phyloP scores from a whole-genome alignment of 2,113 vertebrate genomes.

The Malurus alboscapulatus region DNA sequence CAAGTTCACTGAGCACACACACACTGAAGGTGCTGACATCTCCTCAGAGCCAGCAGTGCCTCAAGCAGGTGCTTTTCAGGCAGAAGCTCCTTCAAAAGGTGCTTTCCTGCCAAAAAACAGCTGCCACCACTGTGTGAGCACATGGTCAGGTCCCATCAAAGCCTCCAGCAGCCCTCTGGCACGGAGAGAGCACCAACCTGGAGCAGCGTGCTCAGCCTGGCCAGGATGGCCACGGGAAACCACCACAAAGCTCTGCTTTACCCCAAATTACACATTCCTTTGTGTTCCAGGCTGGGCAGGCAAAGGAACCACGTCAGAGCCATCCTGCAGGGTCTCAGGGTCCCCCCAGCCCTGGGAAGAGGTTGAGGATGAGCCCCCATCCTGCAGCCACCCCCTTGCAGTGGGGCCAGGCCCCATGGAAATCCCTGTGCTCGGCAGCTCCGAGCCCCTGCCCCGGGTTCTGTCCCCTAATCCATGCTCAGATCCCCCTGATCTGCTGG shows the following conservation, averaged over 20 bases:
- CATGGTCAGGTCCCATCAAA: neutral
- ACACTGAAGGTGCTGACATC: neutral
- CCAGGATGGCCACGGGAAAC: neutral
- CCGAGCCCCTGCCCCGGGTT: too few relatives aligned
- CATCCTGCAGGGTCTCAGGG: neutral
- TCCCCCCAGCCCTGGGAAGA: neutral
- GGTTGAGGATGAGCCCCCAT: neutral
- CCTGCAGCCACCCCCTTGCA: neutral
- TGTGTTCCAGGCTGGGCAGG: neutral
- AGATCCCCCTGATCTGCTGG: neutral
- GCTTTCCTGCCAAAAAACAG: neutral
- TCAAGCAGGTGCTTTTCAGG: neutral
- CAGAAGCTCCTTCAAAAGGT: neutral
- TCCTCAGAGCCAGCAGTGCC: neutral
- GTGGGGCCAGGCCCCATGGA: neutral
- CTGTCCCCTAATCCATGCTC: too few relatives aligned
- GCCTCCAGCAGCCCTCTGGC: neutral
- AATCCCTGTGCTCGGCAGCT: too few relatives aligned
- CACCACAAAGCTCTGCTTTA: neutral
- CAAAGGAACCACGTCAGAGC: neutral
- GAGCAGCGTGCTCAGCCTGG: neutral
- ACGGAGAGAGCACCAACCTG: fast-evolving
- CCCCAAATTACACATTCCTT: neutral
- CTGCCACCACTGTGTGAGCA: neutral
- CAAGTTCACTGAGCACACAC: neutral